phyloP scores from a whole-genome alignment of 1,140 invertebrate genomes.

The Coenobita brevimanus region DNA sequence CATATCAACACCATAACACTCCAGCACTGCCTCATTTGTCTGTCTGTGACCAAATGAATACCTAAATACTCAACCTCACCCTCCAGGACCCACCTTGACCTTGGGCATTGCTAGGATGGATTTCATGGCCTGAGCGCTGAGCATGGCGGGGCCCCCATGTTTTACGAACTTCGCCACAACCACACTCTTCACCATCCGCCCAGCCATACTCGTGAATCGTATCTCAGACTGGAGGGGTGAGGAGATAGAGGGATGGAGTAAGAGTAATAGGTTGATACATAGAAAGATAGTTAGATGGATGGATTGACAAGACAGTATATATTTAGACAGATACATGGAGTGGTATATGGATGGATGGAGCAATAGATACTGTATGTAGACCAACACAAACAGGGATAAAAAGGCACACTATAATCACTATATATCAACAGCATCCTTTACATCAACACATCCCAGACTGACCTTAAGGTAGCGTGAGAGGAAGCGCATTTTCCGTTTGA shows the following conservation, averaged over 20 bases:
- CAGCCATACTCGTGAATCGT: not conserved
- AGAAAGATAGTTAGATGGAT: too few species aligned
- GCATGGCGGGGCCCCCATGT: conserved; percentile 13
- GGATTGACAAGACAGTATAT: too few species aligned
- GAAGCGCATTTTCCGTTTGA: not conserved
- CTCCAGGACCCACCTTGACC: not conserved
- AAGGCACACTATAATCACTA: too few species aligned
- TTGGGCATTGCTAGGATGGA: not conserved
- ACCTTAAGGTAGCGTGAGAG: conserved; percentile 1
- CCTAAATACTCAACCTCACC: not conserved
- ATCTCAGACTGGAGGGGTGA: not conserved
- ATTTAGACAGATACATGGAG: not conserved
- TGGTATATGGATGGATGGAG: not conserved
- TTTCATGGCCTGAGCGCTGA: not conserved
- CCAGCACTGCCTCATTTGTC: too few species aligned
- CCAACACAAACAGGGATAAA: too few species aligned
- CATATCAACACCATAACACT: too few species aligned
- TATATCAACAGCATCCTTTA: too few species aligned
- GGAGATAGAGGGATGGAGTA: too few species aligned
- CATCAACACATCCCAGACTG: not conserved
- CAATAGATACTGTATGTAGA: not conserved
- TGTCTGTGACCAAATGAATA: not conserved
- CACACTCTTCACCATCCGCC: not conserved
- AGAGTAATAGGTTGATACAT: too few species aligned
- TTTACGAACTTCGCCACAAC: not conserved